Conservation (phyloP, 2,113 vertebrate species). For the Mus musculus region GRCm39 chr5:136302501-136303000, state of each 20-base stretch:
- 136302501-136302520: slow-evolving; percentile 31
- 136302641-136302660: slow-evolving; percentile 92
- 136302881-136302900: slow-evolving; percentile 92
- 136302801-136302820: slow-evolving; percentile 95
- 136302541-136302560: slow-evolving; percentile 72
- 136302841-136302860: slow-evolving; percentile 93
- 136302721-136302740: slow-evolving; percentile 95
- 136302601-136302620: slow-evolving; percentile 81
- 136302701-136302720: slow-evolving; percentile 96
- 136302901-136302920: slow-evolving; percentile 93
- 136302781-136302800: slow-evolving; percentile 91
- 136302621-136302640: slow-evolving; percentile 87
- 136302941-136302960: slow-evolving; percentile 95
- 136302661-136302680: slow-evolving; percentile 94
- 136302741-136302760: slow-evolving; percentile 94
- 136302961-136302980: slow-evolving; percentile 90
- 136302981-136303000: slow-evolving; percentile 91
- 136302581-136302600: slow-evolving; percentile 71
- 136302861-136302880: slow-evolving; percentile 94
- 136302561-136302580: slow-evolving; percentile 34
- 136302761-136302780: slow-evolving; percentile 97
- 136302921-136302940: slow-evolving; percentile 89
- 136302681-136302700: slow-evolving; percentile 95
- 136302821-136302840: slow-evolving; percentile 94
- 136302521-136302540: slow-evolving; percentile 78